Conservation (phyloP, 2,797 vertebrate genomes). For the Coilia nasus region DNA sequence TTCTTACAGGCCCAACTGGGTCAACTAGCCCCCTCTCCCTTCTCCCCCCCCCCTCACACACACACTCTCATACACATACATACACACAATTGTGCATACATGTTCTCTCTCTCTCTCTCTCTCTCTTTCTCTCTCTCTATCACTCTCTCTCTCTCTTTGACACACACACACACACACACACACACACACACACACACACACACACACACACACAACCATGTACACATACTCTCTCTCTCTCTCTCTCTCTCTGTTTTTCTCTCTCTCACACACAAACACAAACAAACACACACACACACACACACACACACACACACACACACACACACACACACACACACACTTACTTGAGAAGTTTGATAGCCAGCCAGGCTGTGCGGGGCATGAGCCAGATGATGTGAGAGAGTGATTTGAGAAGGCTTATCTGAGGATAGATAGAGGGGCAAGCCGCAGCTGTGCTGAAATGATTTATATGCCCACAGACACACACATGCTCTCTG, state of each 20-base stretch:
- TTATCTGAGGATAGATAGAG: slow-evolving; percentile 76
- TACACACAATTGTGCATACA: no score
- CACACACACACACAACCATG: no score
- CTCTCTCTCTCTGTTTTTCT: slow-evolving; percentile 41
- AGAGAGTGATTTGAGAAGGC: slow-evolving; percentile 79
- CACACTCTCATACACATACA: no score
- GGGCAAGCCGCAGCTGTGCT: slow-evolving; percentile 75
- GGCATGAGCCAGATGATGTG: slow-evolving; percentile 72
- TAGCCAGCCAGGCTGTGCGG: slow-evolving; percentile 59
- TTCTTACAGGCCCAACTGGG: slow-evolving; percentile 7
- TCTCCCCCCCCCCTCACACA: slow-evolving; percentile 43
- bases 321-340: slow-evolving; percentile 35
- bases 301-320: slow-evolving; percentile 21
- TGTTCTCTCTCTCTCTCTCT: slow-evolving; percentile 35
- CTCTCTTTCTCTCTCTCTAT: slow-evolving; percentile 24
- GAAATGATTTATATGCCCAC: slow-evolving; percentile 78
- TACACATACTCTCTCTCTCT: slow-evolving; percentile 17
- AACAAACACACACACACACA: slow-evolving; percentile 50
- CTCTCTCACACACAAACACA: slow-evolving; percentile 59
- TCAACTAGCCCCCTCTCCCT: slow-evolving; percentile 48
- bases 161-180: slow-evolving; percentile 27
- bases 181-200: slow-evolving; percentile 58
- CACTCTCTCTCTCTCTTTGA: neutral
- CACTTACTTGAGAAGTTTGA: slow-evolving; percentile 65
- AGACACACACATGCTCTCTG: slow-evolving; percentile 58